These are phyloP conservation scores for Amblyraja radiata DNA, from an alignment of 2,797 vertebrate genomes.

Conservation along the genomic window DNA sequence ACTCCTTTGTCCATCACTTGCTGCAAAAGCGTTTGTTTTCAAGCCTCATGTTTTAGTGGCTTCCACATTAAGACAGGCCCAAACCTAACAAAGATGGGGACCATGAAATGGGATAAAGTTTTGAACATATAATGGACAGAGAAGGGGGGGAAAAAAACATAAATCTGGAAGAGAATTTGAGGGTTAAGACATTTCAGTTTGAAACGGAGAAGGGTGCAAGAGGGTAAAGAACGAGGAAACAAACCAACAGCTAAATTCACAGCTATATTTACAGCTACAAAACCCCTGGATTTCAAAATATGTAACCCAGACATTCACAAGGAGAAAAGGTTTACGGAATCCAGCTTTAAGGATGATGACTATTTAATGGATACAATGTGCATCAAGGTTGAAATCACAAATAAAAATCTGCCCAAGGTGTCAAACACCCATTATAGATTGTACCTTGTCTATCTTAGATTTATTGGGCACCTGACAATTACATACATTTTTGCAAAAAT, in stretches of 20 bases:
- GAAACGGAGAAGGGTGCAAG: not conserved
- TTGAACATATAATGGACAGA: too few relatives aligned
- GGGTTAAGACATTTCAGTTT: not conserved
- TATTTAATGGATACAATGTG: not conserved
- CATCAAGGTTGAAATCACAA: not conserved
- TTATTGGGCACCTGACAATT: not conserved
- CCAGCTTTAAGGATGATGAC: not conserved
- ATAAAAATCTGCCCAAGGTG: not conserved
- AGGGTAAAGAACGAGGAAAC: not conserved
- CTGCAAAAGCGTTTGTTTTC: not conserved
- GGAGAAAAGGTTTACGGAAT: constrained; percentile 6
- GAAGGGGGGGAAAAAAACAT: not conserved
- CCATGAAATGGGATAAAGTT: not conserved
- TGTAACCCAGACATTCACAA: not conserved
- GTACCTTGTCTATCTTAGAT: not conserved
- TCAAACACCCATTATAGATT: not conserved
- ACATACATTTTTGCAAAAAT: not conserved
- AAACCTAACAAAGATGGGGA: not conserved
- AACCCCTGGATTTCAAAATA: not conserved
- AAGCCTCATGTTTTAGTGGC: not conserved
- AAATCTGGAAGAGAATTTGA: not conserved
- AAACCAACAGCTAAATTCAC: not conserved
- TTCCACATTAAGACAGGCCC: not conserved
- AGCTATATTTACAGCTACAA: not conserved
- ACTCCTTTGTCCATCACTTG: not conserved